A percentile compares a stretch with the other conserved stretches of the same genome.
Conservation (phyloP, 2,797 vertebrate species). For the Megaceryle alcyon region DNA sequence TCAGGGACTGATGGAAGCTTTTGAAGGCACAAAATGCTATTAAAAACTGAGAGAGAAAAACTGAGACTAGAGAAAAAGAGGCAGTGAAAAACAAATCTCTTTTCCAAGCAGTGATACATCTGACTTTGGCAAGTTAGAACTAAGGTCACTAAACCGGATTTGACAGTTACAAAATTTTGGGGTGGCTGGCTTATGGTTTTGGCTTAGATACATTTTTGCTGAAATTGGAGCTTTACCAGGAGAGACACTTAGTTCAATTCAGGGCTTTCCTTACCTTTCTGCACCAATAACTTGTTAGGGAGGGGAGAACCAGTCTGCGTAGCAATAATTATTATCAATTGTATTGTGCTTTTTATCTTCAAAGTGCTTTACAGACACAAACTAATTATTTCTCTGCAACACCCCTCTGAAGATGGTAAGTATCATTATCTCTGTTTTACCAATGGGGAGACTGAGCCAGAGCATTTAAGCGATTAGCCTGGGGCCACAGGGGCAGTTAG, state of each 20-base stretch:
- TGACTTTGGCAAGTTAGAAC: slow-evolving; percentile 23
- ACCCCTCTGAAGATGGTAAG: slow-evolving; percentile 66
- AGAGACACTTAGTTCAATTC: slow-evolving; percentile 8
- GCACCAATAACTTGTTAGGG: slow-evolving; percentile 34
- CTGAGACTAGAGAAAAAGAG: slow-evolving; percentile 24
- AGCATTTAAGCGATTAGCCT: slow-evolving; percentile 71
- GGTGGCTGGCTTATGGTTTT: not conserved
- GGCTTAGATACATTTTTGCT: not conserved
- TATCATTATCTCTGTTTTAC: slow-evolving; percentile 72
- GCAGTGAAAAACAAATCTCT: slow-evolving; percentile 40
- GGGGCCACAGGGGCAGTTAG: slow-evolving; percentile 70
- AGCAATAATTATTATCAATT: slow-evolving; percentile 75
- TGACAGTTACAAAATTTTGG: not conserved
- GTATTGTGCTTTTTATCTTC: slow-evolving; percentile 74
- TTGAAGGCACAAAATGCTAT: slow-evolving; percentile 63
- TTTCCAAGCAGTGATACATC: not conserved
- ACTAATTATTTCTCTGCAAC: slow-evolving; percentile 73
- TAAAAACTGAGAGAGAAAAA: slow-evolving; percentile 36
- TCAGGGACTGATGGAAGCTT: slow-evolving; percentile 60
- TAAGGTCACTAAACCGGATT: not conserved
- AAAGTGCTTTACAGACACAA: slow-evolving; percentile 73
- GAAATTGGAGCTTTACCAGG: not conserved
- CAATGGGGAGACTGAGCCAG: slow-evolving; percentile 66
- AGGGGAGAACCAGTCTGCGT: slow-evolving; percentile 46
- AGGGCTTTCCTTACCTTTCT: slow-evolving; percentile 27